phyloP scores from a whole-genome alignment of 2,113 vertebrate genomes.

The Platysteira castanea region DNA sequence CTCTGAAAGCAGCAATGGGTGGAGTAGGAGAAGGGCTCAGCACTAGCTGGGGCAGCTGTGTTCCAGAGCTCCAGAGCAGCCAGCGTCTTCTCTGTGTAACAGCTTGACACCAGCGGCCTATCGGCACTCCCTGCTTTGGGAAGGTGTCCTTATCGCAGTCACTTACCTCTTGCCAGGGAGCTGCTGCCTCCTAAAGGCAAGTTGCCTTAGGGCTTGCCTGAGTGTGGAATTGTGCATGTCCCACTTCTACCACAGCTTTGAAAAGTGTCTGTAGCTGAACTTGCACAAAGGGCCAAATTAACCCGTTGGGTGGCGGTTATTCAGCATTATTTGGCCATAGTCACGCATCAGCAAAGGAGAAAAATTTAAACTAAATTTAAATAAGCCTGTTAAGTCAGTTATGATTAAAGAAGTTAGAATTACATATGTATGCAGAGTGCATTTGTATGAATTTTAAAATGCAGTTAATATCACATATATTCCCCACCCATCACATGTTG shows the following conservation, averaged over 20 bases:
- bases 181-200: not conserved
- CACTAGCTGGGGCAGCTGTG: not conserved
- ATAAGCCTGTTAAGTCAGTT: not conserved
- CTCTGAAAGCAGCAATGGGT: not conserved
- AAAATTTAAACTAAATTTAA: not conserved
- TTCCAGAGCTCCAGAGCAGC: not conserved
- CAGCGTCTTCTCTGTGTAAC: not conserved
- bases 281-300: not conserved
- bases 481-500: not conserved
- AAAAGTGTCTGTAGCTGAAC: not conserved
- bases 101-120: accelerated
- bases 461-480: not conserved
- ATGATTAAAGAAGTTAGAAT: not conserved
- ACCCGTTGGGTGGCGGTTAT: not conserved
- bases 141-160: not conserved
- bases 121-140: not conserved
- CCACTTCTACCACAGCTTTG: not conserved
- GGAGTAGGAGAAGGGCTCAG: not conserved
- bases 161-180: not conserved
- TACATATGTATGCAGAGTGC: not conserved
- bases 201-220: not conserved
- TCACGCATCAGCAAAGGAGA: not conserved
- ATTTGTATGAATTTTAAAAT: not conserved
- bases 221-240: not conserved
- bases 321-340: not conserved